Percentiles rank a stretch among this genome's conserved stretches.
phyloP scores from a whole-genome alignment of 92 coral and sea anemone genomes.

The Epizoanthus illoricatus region DNA sequence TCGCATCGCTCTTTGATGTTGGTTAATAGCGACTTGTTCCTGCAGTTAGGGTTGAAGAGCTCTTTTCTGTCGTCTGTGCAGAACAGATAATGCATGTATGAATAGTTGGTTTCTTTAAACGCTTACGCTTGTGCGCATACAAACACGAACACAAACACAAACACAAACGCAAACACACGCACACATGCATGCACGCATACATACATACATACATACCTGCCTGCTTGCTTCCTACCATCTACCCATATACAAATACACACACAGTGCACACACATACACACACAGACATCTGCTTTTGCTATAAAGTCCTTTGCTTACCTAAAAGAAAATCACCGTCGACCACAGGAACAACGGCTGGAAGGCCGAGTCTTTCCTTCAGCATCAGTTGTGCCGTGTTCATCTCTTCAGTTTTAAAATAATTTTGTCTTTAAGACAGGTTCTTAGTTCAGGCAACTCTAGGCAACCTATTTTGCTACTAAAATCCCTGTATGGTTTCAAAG shows the following conservation, averaged over 20 bases:
- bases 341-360: slow-evolving; percentile 14
- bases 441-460: neutral
- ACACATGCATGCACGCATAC: neutral
- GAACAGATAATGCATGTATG: neutral
- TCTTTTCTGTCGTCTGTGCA: slow-evolving; percentile 80
- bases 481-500: neutral
- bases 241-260: neutral
- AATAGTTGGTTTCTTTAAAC: neutral
- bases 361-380: neutral
- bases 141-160: neutral
- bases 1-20: slow-evolving; percentile 96
- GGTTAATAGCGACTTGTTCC: slow-evolving; percentile 74
- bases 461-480: slow-evolving; percentile 12
- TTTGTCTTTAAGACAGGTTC: slow-evolving; percentile 1
- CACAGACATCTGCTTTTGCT: neutral
- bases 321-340: neutral
- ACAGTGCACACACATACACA: neutral
- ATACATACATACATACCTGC: no score
- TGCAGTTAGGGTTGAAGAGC: slow-evolving; percentile 91
- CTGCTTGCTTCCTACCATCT: no score
- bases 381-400: neutral
- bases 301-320: neutral
- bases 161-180: neutral
- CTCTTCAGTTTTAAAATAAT: neutral
- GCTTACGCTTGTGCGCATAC: neutral